Conservation (phyloP, 2,888 invertebrate genomes). For the Diabrotica balteata region DNA sequence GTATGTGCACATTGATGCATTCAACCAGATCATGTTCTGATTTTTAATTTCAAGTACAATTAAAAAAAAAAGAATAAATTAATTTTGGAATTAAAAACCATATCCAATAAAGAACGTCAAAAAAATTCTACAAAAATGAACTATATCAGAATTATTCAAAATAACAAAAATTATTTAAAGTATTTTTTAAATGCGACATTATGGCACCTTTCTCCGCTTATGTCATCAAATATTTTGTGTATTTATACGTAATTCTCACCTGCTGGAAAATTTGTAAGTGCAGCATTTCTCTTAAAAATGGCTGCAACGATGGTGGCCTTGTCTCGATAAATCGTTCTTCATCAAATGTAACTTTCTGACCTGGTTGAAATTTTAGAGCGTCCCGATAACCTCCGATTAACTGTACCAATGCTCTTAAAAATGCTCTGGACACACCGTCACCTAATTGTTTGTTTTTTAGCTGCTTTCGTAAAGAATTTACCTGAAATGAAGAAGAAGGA, state of each 20-base stretch:
- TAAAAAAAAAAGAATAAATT: too few relatives aligned
- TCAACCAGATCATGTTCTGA: too few relatives aligned
- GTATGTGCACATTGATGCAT: too few relatives aligned
- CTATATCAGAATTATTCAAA: too few relatives aligned
- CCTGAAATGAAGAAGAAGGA: conserved; percentile 60
- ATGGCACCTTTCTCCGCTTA: too few relatives aligned
- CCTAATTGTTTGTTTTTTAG: conserved; percentile 82
- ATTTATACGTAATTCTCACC: conserved; percentile 60
- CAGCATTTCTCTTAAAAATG: conserved; percentile 88
- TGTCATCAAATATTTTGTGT: too few relatives aligned
- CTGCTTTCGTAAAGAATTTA: conserved; percentile 76
- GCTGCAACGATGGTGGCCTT: conserved; percentile 83
- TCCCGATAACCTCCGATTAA: conserved; percentile 95
- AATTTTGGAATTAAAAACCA: too few relatives aligned
- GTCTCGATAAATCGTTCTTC: conserved; percentile 87
- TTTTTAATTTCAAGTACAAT: too few relatives aligned
- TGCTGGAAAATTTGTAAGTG: conserved; percentile 95
- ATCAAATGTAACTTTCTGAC: conserved; percentile 83
- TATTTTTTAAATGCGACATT: too few relatives aligned
- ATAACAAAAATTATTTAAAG: too few relatives aligned
- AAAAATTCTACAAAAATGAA: too few relatives aligned
- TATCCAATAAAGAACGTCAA: too few relatives aligned
- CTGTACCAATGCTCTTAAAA: conserved; percentile 88
- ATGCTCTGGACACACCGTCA: conserved; percentile 92
- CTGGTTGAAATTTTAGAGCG: conserved; percentile 79